A percentile compares a stretch with the other conserved stretches of the same genome.
Evolutionary conservation across 2,113 vertebrate species (phyloP).

Genomic region (Myodes glareolus): DNA sequence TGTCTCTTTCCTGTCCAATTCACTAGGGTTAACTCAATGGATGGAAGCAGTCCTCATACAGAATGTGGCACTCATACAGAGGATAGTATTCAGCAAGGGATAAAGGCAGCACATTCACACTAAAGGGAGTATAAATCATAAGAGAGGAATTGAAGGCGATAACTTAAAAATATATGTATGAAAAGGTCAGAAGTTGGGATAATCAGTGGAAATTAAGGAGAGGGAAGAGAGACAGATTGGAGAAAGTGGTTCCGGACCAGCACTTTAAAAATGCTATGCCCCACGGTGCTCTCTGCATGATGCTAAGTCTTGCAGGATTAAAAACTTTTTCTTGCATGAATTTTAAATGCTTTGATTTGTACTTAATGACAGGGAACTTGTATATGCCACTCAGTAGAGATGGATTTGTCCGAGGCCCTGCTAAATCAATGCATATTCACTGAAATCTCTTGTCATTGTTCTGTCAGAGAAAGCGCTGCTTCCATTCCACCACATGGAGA

Average conservation of each 20-base stretch:
- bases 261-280: slow-evolving; percentile 61
- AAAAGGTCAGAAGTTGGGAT: slow-evolving; percentile 65
- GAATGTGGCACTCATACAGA: background rate
- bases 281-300: slow-evolving; percentile 70
- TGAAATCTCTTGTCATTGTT: slow-evolving; percentile 84
- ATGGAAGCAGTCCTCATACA: background rate
- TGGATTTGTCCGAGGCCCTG: slow-evolving; percentile 79
- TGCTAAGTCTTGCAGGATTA: slow-evolving; percentile 75
- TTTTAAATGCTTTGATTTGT: slow-evolving; percentile 83
- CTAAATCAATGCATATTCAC: slow-evolving; percentile 85
- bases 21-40: background rate
- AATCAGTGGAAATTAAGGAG: slow-evolving; percentile 66
- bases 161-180: slow-evolving; percentile 9
- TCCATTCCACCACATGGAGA: slow-evolving; percentile 76
- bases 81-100: background rate
- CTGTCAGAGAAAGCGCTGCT: slow-evolving; percentile 76
- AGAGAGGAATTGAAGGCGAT: background rate
- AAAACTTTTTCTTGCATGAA: slow-evolving; percentile 72
- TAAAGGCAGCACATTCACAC: background rate
- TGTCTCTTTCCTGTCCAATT: background rate
- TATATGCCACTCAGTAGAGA: slow-evolving; percentile 81
- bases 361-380: slow-evolving; percentile 82
- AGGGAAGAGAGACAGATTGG: slow-evolving; percentile 32
- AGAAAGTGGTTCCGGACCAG: slow-evolving; percentile 55
- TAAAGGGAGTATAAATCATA: slow-evolving; percentile 8